Percentiles rank a stretch among this genome's conserved stretches.
Evolutionary conservation across 2,113 vertebrate species (phyloP).

Genomic region (Ameiurus melas): DNA sequence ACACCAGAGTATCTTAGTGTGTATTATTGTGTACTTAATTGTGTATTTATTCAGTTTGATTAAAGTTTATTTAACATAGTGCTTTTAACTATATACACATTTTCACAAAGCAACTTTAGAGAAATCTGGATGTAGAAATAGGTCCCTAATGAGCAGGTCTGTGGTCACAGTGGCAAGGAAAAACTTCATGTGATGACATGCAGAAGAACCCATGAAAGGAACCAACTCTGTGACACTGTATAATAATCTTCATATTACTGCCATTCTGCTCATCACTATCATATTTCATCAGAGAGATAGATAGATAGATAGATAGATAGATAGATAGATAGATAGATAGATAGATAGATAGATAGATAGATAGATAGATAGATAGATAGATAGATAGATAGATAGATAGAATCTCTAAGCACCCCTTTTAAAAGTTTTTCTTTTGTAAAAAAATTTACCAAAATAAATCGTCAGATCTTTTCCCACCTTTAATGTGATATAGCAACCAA

Average conservation of each 20-base stretch:
- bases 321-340: no score
- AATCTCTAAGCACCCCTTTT: no score
- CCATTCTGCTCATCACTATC: background rate
- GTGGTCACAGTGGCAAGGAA: background rate
- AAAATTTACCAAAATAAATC: no score
- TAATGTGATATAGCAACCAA: no score
- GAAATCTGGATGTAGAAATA: background rate
- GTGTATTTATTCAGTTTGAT: background rate
- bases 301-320: background rate
- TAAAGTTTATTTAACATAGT: background rate
- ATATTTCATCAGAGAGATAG: background rate
- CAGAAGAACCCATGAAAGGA: background rate
- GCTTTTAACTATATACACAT: background rate
- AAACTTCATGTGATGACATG: background rate
- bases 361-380: background rate
- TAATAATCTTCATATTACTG: background rate
- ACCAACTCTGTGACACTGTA: background rate
- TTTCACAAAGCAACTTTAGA: background rate
- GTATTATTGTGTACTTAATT: no score
- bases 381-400: no score
- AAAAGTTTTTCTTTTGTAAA: no score
- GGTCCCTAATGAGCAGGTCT: background rate
- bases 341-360: background rate
- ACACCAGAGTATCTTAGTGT: background rate
- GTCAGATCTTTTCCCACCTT: no score